Conservation (phyloP, 2,888 invertebrate genomes). For the Phortica okadai region DNA sequence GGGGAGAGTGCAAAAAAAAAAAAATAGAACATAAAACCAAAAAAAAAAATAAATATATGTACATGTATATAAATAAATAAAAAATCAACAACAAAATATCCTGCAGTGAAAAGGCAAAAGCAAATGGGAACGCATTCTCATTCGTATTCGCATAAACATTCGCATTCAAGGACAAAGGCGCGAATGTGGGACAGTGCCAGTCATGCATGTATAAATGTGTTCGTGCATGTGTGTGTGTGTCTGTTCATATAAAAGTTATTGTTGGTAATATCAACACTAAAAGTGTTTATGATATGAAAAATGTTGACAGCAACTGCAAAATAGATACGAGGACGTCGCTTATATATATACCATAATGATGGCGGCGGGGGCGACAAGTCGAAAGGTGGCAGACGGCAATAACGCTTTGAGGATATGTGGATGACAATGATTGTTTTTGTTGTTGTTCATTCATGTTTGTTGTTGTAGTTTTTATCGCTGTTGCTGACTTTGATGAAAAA, state of each 20-base stretch:
- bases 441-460: constrained; percentile 42
- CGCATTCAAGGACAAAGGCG: constrained; percentile 22
- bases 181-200: constrained; percentile 22
- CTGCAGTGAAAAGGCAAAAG: not conserved
- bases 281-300: constrained; percentile 69
- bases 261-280: constrained; percentile 69
- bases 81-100: not conserved
- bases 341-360: not conserved
- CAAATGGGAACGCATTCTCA: constrained; percentile 11
- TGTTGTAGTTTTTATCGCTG: constrained; percentile 61
- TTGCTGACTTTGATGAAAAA: constrained; percentile 67
- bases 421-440: constrained; percentile 12
- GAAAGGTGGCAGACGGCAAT: not conserved
- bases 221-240: constrained; percentile 31
- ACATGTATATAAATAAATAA: not conserved
- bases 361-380: not conserved
- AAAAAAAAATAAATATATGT: not conserved
- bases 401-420: constrained; percentile 15
- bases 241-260: constrained; percentile 60
- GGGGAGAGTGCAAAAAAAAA: not conserved
- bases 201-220: constrained; percentile 20
- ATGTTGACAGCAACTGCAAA: constrained; percentile 69
- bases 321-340: constrained; percentile 54
- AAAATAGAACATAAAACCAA: not conserved
- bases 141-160: not conserved